A percentile compares a stretch with the other conserved stretches of the same genome.
These are phyloP conservation scores for Zygothrica quintamaculata DNA, from an alignment of 2,888 invertebrate species.

Conservation along the genomic window DNA sequence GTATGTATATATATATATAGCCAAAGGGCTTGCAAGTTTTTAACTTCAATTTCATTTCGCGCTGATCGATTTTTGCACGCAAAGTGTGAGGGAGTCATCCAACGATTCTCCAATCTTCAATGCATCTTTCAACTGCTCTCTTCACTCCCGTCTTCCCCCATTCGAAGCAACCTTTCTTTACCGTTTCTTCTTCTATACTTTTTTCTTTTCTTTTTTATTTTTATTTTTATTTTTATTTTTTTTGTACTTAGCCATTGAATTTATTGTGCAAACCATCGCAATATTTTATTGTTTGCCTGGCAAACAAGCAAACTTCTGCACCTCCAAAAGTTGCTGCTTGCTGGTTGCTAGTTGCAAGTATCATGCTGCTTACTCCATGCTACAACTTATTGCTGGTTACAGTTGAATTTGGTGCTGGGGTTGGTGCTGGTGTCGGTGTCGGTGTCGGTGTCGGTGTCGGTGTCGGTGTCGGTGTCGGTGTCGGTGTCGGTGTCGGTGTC, in stretches of 20 bases:
- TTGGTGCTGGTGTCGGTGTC: slow-evolving; percentile 22
- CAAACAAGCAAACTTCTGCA: slow-evolving; percentile 71
- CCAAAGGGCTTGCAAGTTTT: slow-evolving; percentile 63
- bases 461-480: too few species aligned
- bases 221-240: too few species aligned
- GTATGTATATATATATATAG: slow-evolving; percentile 21
- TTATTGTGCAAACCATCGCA: slow-evolving; percentile 65
- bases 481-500: slow-evolving; percentile 26
- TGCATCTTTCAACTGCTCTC: background rate
- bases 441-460: slow-evolving; percentile 49
- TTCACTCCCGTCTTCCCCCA: background rate
- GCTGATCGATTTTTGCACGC: slow-evolving; percentile 82
- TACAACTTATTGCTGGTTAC: slow-evolving; percentile 19
- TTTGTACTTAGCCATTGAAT: slow-evolving; percentile 74
- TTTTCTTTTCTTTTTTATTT: too few species aligned
- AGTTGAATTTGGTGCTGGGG: slow-evolving; percentile 14
- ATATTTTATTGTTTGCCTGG: slow-evolving; percentile 71
- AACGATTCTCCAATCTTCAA: background rate
- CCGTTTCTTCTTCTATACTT: too few species aligned
- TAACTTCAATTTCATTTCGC: slow-evolving; percentile 77
- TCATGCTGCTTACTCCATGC: slow-evolving; percentile 6
- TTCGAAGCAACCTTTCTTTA: too few species aligned
- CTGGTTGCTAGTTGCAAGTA: background rate
- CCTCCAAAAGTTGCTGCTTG: too few species aligned
- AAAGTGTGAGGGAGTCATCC: slow-evolving; percentile 71